Evolutionary conservation across 2,888 invertebrate species (phyloP).

Genomic region (Luffia ferchaultella): DNA sequence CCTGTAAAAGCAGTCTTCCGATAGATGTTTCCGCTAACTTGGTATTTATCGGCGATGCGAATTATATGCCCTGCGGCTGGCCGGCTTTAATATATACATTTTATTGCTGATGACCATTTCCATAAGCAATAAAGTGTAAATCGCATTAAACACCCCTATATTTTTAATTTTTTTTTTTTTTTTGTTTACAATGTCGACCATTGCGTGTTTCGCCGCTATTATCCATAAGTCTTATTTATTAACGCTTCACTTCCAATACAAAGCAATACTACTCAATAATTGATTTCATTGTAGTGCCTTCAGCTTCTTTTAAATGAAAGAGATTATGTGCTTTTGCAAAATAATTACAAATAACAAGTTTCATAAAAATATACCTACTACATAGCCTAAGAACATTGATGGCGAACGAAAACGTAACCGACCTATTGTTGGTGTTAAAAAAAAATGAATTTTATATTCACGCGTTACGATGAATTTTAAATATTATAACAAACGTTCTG

Average conservation of each 20-base stretch:
- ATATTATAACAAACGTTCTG: slow-evolving; percentile 53
- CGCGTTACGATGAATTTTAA: not conserved
- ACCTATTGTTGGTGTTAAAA: not conserved
- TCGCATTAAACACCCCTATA: slow-evolving; percentile 51
- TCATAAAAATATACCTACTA: too few relatives aligned
- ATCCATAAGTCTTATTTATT: slow-evolving; percentile 14
- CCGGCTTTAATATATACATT: slow-evolving; percentile 15
- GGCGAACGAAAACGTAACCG: not conserved
- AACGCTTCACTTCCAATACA: slow-evolving; percentile 51
- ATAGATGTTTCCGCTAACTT: slow-evolving; percentile 56
- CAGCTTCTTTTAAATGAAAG: slow-evolving; percentile 31
- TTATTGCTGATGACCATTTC: too few relatives aligned
- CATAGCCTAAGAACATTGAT: too few relatives aligned
- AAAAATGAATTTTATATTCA: not conserved
- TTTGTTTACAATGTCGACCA: not conserved
- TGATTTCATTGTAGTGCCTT: slow-evolving; percentile 62
- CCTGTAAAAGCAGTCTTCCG: slow-evolving; percentile 64
- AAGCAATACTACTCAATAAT: slow-evolving; percentile 45
- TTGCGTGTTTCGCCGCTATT: not conserved
- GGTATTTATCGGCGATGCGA: slow-evolving; percentile 37
- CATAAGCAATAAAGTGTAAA: too few relatives aligned
- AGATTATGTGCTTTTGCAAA: not conserved
- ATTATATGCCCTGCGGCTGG: not conserved
- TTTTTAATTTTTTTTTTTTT: slow-evolving; percentile 28
- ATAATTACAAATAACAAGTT: not conserved